Base-by-base conservation (phyloP, 2,888 invertebrate species). In the Xanthorhoe designata region DNA sequence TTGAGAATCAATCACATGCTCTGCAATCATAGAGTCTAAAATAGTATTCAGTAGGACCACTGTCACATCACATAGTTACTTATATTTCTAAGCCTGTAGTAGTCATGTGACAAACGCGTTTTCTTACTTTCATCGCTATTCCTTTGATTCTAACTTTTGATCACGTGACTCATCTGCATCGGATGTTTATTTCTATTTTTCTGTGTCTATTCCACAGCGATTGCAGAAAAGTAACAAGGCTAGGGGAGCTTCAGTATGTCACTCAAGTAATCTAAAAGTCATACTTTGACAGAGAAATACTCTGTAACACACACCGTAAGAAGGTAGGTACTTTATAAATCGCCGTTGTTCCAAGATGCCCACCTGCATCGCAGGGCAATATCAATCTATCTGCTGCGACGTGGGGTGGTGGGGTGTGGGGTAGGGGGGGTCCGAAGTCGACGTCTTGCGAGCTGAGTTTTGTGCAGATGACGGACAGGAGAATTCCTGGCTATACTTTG, bases 391-490 rank as follows among this genome's bases (percentile, higher is more conserved):
- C 91, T 89, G 82, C 77, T 80, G 80, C 80, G 78, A 71, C 72
- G 73, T 74, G 75, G 75, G 78, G 75, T 74, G 68, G 75, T 63
- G 72, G 66, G 68, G 72, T 68, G 68, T 54, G 72, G 70, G 69
- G 57, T 51, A 75, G 77, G 69, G 77, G 62, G 51, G n/a, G 66
- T 75, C 77, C 77, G 71, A 80, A 83, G 85, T 84, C 87, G 79
- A 78, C 81, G 82, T 89, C 90, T 90, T 90, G 85, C 84, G 84
- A 87, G 85, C 90, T 91, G 90, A 89, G 90, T 91, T 91, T 91
- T 86, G 90, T 90, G 91, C 89, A 89, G 90, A 91, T 89, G 92
- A 84, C 73, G 76, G 78, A 75, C 75, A 76, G 75, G 47, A 55
- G n/a, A 60, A 24, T 47, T 61, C 45, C 47, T 15, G 15, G 47